Conservation (phyloP, 2,113 vertebrate species). For the Vombatus ursinus region DNA sequence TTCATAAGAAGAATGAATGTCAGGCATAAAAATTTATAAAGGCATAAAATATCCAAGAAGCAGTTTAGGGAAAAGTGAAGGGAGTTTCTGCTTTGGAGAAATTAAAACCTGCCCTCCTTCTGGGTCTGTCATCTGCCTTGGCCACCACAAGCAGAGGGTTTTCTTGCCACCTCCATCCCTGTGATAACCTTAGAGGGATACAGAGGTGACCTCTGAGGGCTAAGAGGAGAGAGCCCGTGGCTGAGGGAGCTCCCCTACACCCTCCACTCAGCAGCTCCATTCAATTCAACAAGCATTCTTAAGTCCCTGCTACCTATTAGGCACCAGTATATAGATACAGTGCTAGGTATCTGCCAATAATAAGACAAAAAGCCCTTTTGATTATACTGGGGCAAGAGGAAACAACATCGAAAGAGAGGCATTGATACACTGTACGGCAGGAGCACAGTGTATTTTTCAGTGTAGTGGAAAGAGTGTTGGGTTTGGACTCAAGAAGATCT, state of each 20-base stretch:
- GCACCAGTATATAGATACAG: too few species aligned
- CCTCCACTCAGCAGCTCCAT: not conserved
- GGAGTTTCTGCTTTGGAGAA: not conserved
- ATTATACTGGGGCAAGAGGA: not conserved
- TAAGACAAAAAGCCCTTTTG: not conserved
- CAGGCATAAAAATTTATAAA: conserved; percentile 2
- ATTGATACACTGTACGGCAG: not conserved
- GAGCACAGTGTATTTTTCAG: not conserved
- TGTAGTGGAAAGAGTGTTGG: not conserved
- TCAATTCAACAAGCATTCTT: not conserved
- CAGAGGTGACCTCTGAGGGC: not conserved
- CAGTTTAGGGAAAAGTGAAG: not conserved
- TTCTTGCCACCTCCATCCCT: not conserved
- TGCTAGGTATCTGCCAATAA: not conserved
- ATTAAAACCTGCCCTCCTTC: not conserved
- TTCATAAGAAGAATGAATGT: conserved; percentile 2
- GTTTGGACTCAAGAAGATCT: not conserved
- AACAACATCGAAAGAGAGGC: not conserved
- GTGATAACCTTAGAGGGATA: not conserved
- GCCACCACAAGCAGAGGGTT: not conserved
- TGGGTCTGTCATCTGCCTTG: not conserved
- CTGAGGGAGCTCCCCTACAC: too few species aligned
- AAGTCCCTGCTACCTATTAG: not conserved
- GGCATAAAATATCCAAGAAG: not conserved
- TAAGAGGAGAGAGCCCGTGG: not conserved